phyloP scores from a whole-genome alignment of 2,797 vertebrate genomes.

The Harpagifer antarcticus region DNA sequence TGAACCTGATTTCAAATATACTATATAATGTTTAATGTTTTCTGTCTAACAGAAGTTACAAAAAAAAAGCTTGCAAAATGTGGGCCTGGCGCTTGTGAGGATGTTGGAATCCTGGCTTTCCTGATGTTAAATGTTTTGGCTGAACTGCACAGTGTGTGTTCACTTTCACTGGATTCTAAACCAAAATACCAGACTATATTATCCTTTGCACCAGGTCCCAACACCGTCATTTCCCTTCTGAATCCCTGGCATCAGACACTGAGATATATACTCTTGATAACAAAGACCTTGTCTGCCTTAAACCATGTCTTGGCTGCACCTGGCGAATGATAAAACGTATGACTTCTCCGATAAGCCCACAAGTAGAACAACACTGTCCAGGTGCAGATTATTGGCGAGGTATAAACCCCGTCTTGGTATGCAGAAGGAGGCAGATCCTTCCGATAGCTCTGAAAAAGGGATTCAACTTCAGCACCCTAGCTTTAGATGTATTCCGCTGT shows the following conservation, averaged over 20 bases:
- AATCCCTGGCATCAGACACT: conserved; percentile 72
- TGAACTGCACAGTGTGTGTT: conserved; percentile 1
- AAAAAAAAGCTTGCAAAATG: no score
- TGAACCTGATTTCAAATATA: background rate
- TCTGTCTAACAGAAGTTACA: no score
- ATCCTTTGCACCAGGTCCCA: conserved; percentile 52
- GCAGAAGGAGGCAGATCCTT: conserved; percentile 80
- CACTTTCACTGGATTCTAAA: conserved; percentile 40
- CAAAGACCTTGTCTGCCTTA: conserved; percentile 69
- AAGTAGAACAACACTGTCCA: conserved; percentile 82
- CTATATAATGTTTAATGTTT: no score
- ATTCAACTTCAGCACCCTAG: conserved; percentile 72
- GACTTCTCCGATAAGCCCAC: conserved; percentile 77
- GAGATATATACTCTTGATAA: conserved; percentile 73
- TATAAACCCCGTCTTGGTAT: conserved; percentile 81
- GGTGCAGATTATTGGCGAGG: conserved; percentile 80
- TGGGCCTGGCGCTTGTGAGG: no score
- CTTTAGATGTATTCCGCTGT: conserved; percentile 80
- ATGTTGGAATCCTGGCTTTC: no score
- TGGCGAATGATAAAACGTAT: conserved; percentile 80
- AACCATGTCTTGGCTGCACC: conserved; percentile 78
- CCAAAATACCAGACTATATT: conserved; percentile 53
- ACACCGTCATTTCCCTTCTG: conserved; percentile 61
- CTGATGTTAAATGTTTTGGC: background rate
- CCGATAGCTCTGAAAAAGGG: conserved; percentile 74